These are phyloP conservation scores for Pollicipes pollicipes DNA, from an alignment of 1,140 invertebrate genomes.

Conservation along the genomic window DNA sequence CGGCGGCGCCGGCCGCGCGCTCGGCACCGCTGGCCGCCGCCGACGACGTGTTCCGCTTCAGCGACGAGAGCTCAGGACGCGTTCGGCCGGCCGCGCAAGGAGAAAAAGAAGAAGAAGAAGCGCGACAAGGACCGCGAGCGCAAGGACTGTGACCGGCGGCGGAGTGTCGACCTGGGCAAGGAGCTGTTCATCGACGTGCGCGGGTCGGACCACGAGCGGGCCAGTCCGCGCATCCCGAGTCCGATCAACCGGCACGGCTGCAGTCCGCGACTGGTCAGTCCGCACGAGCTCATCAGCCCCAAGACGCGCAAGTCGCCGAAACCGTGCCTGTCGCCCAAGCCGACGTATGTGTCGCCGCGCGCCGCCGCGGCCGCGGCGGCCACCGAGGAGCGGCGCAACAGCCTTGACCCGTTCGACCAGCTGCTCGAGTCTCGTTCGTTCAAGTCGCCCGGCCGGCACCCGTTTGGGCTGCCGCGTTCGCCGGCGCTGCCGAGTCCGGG, in stretches of 20 bases:
- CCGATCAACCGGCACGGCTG: not conserved
- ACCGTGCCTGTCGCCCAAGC: conserved; percentile 4
- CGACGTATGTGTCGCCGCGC: not conserved
- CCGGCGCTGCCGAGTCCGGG: not conserved
- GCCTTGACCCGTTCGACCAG: conserved; percentile 1
- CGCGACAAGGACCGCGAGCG: not conserved
- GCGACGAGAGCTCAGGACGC: not conserved
- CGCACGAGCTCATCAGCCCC: not conserved
- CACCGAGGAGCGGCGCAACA: not conserved
- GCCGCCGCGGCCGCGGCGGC: not conserved
- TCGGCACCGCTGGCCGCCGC: too few species aligned
- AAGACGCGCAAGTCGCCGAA: conserved; percentile 1
- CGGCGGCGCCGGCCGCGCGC: too few species aligned
- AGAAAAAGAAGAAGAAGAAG: not conserved
- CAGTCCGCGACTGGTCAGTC: not conserved
- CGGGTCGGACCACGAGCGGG: not conserved
- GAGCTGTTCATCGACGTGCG: conserved; percentile 4
- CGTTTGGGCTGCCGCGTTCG: not conserved
- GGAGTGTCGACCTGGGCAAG: not conserved
- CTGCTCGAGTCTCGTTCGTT: not conserved
- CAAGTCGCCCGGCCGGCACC: not conserved
- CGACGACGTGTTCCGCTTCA: not conserved
- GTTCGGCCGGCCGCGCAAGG: not conserved
- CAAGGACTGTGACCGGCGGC: not conserved
- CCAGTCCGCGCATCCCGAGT: not conserved